Evolutionary conservation across 2,888 invertebrate species (phyloP).

Genomic region (Petrolisthes manimaculis): DNA sequence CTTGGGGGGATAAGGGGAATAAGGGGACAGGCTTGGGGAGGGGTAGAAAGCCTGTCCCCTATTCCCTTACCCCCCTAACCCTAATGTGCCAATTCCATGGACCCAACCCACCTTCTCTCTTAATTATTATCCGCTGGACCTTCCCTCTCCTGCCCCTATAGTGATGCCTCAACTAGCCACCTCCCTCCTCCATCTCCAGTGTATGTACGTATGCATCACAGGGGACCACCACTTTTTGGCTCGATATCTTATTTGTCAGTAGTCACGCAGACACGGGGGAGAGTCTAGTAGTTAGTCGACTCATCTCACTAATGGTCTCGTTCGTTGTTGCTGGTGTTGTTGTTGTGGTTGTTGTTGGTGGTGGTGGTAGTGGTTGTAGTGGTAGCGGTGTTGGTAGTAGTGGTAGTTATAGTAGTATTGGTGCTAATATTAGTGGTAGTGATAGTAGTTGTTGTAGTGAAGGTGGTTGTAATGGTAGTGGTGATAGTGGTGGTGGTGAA

Average conservation of each 20-base stretch:
- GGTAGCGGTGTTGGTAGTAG: background rate
- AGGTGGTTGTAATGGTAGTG: too few species aligned
- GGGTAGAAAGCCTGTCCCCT: too few species aligned
- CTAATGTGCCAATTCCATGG: too few species aligned
- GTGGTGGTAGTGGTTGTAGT: background rate
- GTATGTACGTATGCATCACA: background rate
- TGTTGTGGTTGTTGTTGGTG: background rate
- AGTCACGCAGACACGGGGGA: background rate
- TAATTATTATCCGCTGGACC: too few species aligned
- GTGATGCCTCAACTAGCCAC: too few species aligned
- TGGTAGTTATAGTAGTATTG: background rate
- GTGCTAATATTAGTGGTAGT: background rate
- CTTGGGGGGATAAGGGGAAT: too few species aligned
- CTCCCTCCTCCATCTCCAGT: background rate
- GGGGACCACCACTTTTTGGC: background rate
- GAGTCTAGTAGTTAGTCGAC: too few species aligned
- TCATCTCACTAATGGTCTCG: background rate
- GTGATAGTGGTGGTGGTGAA: too few species aligned
- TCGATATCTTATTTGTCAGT: background rate
- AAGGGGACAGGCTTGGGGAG: too few species aligned
- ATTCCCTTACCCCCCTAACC: too few species aligned
- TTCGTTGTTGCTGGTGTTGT: background rate
- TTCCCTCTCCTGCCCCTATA: too few species aligned
- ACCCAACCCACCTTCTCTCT: too few species aligned
- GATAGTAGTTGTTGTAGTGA: background rate